Evolutionary conservation across 2,888 invertebrate genomes (phyloP), one percentile per base, ranked within the genome.

Genomic region (Miltochrista miniata): DNA sequence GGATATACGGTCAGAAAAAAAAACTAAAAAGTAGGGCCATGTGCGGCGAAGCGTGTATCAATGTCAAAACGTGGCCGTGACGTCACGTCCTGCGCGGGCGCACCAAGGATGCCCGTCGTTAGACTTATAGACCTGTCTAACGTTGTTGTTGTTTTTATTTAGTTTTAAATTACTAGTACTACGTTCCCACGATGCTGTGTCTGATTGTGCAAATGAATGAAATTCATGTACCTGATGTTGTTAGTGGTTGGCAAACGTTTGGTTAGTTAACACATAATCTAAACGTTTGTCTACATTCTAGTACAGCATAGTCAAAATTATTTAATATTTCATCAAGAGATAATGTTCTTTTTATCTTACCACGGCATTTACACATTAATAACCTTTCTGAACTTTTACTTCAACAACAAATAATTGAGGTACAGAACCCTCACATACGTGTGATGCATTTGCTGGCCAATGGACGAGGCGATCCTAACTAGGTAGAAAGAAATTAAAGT

Each of bases 1-100:
- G 56, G 63, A 62, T 45, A 30, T 37, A 46, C 35, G 24, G 43
- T 48, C 29, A 57, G 38, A 57, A 62, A 65, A 62, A 65, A 36
- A 49, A 44, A 46, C 24, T 34, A 58, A 55, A 63, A 58, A 50
- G 38, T 54, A 40, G 61, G 50, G 44, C 51, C 56, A 63, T 63
- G 53, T 56, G 60, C 51, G 53, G 14, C 47, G 51, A 53, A 56
- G 56, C 60, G 64, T 68, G 48, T 62, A 62, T 64, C 69, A 69
- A 69, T 69, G 66, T 66, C 68, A 69, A 56, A 59, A 48, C 51
- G 50, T 58, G 61, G 49, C 18, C n/a, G 15, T 58, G 56, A 59
- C 66, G 56, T 59, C 60, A 60, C 37, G 39, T 68, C 70, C 64
- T 56, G 54, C 43, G 58, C 35, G 34, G 44, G 39, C 47, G 52